Percentiles rank a stretch among this genome's conserved stretches.
Conservation (phyloP, 1,140 invertebrate species). For the Bradynema listronoti region DNA sequence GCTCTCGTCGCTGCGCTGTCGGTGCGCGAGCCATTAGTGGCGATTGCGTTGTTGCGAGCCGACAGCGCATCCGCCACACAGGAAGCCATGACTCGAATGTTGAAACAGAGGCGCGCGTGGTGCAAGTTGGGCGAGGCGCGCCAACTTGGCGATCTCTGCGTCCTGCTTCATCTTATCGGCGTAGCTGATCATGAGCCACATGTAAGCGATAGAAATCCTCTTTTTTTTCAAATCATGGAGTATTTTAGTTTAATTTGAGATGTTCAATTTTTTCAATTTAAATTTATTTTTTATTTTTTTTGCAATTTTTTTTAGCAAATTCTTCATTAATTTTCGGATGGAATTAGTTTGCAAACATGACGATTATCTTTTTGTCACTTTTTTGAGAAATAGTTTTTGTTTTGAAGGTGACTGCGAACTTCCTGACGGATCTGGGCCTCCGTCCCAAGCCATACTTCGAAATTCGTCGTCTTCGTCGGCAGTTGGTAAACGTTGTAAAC, state of each 20-base stretch:
- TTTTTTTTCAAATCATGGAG: too few relatives aligned
- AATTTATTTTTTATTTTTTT: too few relatives aligned
- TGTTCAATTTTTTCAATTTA: too few relatives aligned
- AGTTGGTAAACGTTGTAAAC: slow-evolving; percentile 81
- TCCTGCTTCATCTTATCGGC: slow-evolving; percentile 77
- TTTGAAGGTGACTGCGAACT: too few relatives aligned
- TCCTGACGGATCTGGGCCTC: slow-evolving; percentile 72
- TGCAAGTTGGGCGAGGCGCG: slow-evolving; percentile 69
- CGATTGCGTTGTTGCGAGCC: slow-evolving; percentile 37
- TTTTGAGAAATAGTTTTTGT: too few relatives aligned
- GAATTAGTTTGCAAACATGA: too few relatives aligned
- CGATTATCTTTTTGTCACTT: too few relatives aligned
- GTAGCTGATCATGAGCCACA: slow-evolving; percentile 79
- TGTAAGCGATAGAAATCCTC: too few relatives aligned
- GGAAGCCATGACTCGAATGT: slow-evolving; percentile 53
- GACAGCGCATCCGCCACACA: slow-evolving; percentile 29
- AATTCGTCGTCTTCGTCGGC: slow-evolving; percentile 79
- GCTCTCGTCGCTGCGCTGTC: slow-evolving; percentile 82
- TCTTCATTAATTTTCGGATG: too few relatives aligned
- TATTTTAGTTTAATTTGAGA: too few relatives aligned
- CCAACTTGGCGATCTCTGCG: slow-evolving; percentile 75
- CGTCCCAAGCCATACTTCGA: slow-evolving; percentile 80
- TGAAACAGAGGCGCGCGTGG: slow-evolving; percentile 65
- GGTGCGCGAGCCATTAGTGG: slow-evolving; percentile 65
- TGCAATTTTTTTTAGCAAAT: too few relatives aligned